Percentiles rank a stretch among this genome's conserved stretches.
phyloP scores from a whole-genome alignment of 1,140 invertebrate genomes.

The Leptopilina clavipes region DNA sequence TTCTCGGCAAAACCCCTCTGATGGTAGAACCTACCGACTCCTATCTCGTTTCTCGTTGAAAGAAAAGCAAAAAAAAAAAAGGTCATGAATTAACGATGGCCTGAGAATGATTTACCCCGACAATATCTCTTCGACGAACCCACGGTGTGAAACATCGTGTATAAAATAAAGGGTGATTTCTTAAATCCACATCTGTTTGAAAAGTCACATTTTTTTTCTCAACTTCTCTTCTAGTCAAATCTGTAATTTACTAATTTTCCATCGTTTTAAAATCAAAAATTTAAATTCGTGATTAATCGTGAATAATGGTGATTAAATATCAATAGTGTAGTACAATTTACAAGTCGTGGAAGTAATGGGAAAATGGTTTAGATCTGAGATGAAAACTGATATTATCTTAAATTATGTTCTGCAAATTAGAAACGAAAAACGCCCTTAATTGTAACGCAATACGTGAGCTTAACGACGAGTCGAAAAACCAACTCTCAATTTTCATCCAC shows the following conservation, averaged over 20 bases:
- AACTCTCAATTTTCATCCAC: slow-evolving; percentile 47
- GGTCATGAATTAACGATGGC: slow-evolving; percentile 46
- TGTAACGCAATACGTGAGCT: slow-evolving; percentile 59
- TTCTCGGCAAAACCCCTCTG: slow-evolving; percentile 2
- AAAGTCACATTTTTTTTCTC: neutral
- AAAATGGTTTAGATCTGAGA: slow-evolving; percentile 50
- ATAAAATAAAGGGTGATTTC: neutral
- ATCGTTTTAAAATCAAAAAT: no score
- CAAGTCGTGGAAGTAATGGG: no score
- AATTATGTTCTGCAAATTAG: slow-evolving; percentile 51
- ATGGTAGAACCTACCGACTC: slow-evolving; percentile 37
- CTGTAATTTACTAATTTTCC: no score
- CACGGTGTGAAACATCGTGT: neutral
- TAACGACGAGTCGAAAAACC: slow-evolving; percentile 56
- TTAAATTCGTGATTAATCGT: no score
- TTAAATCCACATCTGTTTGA: neutral
- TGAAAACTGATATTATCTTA: slow-evolving; percentile 59
- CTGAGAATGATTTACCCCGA: slow-evolving; percentile 40
- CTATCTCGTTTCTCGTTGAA: slow-evolving; percentile 37
- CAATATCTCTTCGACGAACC: slow-evolving; percentile 31
- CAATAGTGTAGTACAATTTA: no score
- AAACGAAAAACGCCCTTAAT: slow-evolving; percentile 53
- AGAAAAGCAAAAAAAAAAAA: slow-evolving; percentile 41
- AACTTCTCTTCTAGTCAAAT: neutral
- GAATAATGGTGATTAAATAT: no score